Conservation (phyloP, 2,113 vertebrate genomes). For the Podilymbus podiceps region DNA sequence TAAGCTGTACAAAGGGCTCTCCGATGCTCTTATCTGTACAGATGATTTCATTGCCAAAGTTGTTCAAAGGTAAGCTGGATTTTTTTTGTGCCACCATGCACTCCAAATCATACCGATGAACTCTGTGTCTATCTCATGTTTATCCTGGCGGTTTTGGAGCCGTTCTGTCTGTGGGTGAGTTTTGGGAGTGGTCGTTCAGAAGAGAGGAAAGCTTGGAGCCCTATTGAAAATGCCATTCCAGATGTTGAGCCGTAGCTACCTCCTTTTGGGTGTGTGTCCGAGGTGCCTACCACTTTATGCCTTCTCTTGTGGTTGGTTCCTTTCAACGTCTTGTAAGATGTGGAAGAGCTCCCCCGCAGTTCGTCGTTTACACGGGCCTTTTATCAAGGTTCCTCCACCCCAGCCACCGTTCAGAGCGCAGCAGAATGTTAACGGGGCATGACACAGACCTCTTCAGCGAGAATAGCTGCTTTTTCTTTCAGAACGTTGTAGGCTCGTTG, state of each 20-base stretch:
- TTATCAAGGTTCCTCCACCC: background rate
- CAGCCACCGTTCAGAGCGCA: background rate
- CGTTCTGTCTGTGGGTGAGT: background rate
- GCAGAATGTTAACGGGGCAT: background rate
- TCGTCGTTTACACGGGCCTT: background rate
- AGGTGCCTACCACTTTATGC: background rate
- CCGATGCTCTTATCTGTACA: constrained; percentile 96
- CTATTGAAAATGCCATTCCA: background rate
- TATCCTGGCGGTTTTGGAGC: background rate
- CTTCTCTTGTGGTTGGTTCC: background rate
- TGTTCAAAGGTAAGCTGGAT: constrained; percentile 87
- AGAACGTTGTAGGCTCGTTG: accelerated
- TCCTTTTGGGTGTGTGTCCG: accelerated
- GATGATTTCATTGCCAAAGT: constrained; percentile 99
- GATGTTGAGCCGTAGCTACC: accelerated
- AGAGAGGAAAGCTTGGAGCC: background rate
- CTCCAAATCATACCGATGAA: background rate
- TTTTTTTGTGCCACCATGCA: background rate
- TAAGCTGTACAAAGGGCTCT: constrained; percentile 95
- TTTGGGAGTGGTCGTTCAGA: background rate
- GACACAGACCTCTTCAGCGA: background rate
- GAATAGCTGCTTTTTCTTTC: background rate
- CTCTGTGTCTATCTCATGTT: accelerated
- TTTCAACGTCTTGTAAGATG: background rate
- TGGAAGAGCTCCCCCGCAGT: background rate